Evolutionary conservation across 1,140 invertebrate species (phyloP).

Genomic region (Cyclargus thomasi): DNA sequence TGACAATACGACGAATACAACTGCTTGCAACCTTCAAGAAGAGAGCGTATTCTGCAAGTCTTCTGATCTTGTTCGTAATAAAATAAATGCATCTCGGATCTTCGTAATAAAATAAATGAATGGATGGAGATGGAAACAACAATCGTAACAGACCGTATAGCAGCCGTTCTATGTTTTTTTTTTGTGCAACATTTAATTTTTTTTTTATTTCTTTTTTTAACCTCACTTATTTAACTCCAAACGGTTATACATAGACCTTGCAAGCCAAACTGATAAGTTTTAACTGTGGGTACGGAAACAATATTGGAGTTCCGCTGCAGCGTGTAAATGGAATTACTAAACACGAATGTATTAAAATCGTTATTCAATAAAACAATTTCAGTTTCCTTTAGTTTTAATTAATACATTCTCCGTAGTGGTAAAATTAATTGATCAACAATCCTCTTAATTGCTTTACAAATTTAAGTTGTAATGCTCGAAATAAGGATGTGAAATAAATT

Average conservation of each 20-base stretch:
- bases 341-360: not conserved
- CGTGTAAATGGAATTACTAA: slow-evolving; percentile 1
- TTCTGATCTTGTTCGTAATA: too few species aligned
- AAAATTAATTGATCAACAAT: not conserved
- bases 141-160: too few species aligned
- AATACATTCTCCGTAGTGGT: not conserved
- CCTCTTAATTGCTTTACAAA: not conserved
- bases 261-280: slow-evolving; percentile 15
- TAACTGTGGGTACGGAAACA: slow-evolving; percentile 19
- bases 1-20: too few species aligned
- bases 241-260: slow-evolving; percentile 18
- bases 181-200: too few species aligned
- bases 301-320: slow-evolving; percentile 21
- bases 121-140: too few species aligned
- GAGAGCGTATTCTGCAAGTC: too few species aligned
- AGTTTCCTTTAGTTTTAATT: not conserved
- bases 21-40: too few species aligned
- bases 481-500: not conserved
- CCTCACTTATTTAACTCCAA: too few species aligned
- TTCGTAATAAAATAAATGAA: too few species aligned
- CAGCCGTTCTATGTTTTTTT: too few species aligned
- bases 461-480: not conserved
- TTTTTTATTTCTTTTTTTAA: too few species aligned
- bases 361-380: not conserved
- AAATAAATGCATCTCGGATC: too few species aligned